Evolutionary conservation across 2,113 vertebrate genomes (phyloP).

Genomic region (Pyxicephalus adspersus): DNA sequence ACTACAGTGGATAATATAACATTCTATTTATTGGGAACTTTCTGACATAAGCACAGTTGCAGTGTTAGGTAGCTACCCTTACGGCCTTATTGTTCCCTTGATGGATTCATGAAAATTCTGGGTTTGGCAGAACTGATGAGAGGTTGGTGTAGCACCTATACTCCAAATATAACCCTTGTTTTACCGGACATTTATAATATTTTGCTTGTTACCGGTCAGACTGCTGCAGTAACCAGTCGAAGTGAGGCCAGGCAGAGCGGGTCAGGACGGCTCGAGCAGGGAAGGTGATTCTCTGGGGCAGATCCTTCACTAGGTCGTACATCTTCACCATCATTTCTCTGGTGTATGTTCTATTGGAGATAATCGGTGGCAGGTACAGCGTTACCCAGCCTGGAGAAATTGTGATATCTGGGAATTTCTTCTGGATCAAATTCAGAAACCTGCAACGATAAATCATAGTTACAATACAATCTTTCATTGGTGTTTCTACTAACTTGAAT

Average conservation of each 20-base stretch:
- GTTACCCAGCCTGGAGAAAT: slow-evolving; percentile 83
- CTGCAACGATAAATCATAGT: slow-evolving; percentile 61
- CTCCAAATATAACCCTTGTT: too few species aligned
- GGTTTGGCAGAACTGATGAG: too few species aligned
- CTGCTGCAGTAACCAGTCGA: slow-evolving; percentile 83
- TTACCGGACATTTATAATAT: background rate
- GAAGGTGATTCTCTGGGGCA: slow-evolving; percentile 80
- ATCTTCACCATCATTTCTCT: slow-evolving; percentile 78
- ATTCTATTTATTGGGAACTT: too few species aligned
- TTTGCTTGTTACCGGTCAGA: slow-evolving; percentile 72
- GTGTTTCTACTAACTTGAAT: too few species aligned
- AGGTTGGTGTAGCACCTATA: too few species aligned
- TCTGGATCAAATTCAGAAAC: slow-evolving; percentile 76
- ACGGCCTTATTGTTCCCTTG: too few species aligned
- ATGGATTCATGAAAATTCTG: too few species aligned
- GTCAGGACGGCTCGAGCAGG: slow-evolving; percentile 74
- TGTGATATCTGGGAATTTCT: slow-evolving; percentile 78
- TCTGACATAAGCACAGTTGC: too few species aligned
- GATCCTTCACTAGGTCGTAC: slow-evolving; percentile 68
- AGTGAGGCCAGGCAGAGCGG: slow-evolving; percentile 75
- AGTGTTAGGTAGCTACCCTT: too few species aligned
- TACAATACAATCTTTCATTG: too few species aligned
- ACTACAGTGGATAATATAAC: too few species aligned
- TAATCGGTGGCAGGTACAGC: slow-evolving; percentile 61
- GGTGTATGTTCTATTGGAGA: slow-evolving; percentile 68